A percentile compares a stretch with the other conserved stretches of the same genome.
Evolutionary conservation across 1,140 invertebrate species (phyloP).

Genomic region (Ridgeia piscesae): DNA sequence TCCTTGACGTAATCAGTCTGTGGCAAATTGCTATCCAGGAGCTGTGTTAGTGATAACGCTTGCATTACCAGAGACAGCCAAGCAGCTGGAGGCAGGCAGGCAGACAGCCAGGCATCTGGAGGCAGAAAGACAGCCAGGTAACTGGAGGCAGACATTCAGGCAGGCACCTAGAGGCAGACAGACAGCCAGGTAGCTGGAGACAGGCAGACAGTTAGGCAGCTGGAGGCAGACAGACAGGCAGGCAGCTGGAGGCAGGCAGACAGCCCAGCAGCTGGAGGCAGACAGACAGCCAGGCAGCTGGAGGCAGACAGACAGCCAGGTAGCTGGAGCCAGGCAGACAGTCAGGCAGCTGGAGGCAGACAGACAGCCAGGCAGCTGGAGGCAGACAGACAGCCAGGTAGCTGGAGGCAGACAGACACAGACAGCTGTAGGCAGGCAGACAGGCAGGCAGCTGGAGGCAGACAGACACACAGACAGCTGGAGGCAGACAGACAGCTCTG

Average conservation of each 20-base stretch:
- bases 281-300: not conserved
- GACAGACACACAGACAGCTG: no score
- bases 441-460: not conserved
- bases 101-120: not conserved
- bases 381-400: not conserved
- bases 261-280: not conserved
- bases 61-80: not conserved
- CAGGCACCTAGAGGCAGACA: no score
- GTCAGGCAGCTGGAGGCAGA: not conserved
- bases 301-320: not conserved
- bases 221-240: not conserved
- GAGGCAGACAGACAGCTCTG: not conserved
- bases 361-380: not conserved
- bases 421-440: no score
- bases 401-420: no score
- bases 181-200: not conserved
- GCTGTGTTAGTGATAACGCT: not conserved
- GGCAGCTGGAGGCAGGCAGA: not conserved
- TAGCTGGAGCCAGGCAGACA: not conserved
- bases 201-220: not conserved
- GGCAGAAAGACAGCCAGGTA: not conserved
- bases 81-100: not conserved
- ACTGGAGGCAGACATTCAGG: no score
- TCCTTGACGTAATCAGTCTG: not conserved
- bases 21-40: not conserved